A percentile compares a stretch with the other conserved stretches of the same genome.
Conservation (phyloP, 2,888 invertebrate genomes). For the Gnatocerus cornutus region DNA sequence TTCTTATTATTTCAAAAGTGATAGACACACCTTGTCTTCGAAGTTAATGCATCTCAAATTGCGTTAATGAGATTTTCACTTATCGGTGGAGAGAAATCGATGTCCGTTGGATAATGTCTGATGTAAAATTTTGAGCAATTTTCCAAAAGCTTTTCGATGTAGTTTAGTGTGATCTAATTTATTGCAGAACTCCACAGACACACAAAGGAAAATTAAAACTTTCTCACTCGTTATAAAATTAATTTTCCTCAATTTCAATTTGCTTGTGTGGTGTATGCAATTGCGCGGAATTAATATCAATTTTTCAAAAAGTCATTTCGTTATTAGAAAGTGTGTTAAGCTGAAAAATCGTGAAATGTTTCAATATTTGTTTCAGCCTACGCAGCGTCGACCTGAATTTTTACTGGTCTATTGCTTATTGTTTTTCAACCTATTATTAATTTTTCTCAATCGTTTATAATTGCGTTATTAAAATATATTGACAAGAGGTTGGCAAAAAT, state of each 20-base stretch:
- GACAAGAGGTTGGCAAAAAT: conserved; percentile 22
- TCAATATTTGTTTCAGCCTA: conserved; percentile 13
- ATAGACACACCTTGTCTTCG: conserved; percentile 35
- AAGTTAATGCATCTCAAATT: conserved; percentile 9
- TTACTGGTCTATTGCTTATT: background rate
- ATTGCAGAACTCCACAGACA: too few relatives aligned
- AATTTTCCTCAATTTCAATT: too few relatives aligned
- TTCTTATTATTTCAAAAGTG: conserved; percentile 36
- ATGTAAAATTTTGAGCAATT: conserved; percentile 16
- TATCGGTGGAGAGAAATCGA: conserved; percentile 10
- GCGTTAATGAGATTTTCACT: conserved; percentile 19
- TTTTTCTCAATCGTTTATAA: conserved; percentile 16
- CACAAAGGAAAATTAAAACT: too few relatives aligned
- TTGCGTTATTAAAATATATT: conserved; percentile 14
- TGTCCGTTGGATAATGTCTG: conserved; percentile 3
- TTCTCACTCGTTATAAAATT: too few relatives aligned
- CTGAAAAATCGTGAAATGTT: conserved; percentile 23
- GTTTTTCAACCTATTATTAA: conserved; percentile 8
- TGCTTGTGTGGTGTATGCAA: background rate
- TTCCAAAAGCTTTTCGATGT: conserved; percentile 10
- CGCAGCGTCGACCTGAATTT: conserved; percentile 4
- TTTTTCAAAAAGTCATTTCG: background rate
- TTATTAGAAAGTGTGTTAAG: conserved; percentile 16
- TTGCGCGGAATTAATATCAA: background rate
- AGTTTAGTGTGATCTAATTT: too few relatives aligned